Base-by-base conservation (phyloP, 2,797 vertebrate species). In the Hydrocynus forskahlii region DNA sequence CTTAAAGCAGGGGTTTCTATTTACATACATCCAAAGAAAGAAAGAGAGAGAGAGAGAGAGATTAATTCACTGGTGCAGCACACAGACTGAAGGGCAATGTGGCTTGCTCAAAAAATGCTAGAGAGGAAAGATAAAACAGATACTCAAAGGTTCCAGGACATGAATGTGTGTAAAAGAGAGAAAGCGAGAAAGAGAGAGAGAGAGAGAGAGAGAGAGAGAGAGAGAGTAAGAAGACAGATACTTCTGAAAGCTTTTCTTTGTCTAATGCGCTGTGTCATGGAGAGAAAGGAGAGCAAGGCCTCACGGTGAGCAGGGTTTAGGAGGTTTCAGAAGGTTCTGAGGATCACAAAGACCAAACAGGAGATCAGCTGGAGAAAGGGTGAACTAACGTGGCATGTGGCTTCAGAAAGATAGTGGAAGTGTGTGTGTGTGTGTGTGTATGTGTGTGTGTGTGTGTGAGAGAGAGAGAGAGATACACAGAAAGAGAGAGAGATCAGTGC, bases 1-100 rank as follows among this genome's bases (percentile, higher is more conserved):
- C 71, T 74, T 59, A 67, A 73, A 76, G 73, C 75, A 75, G 45
- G 48, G 78, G 73, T 45, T 79, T 52, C 35, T 67, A 68, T 62
- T 59, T 59, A 76, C 52, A 55, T 40, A 76, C 35, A 72, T 23
- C 69, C 13, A 57, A 40, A 69, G 59, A 23, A 21, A 25, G 45
- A 21, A 17, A 62, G 23, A 72, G n/a, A 29, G 48, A 9, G 59
- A 57, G n/a, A n/a, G n/a, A n/a, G n/a, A n/a, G n/a, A n/a, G n/a
- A n/a, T n/a, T n/a, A n/a, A n/a, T n/a, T n/a, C n/a, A n/a, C n/a
- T n/a, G n/a, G n/a, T n/a, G n/a, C n/a, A n/a, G n/a, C n/a, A n/a
- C n/a, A n/a, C n/a, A n/a, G n/a, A n/a, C n/a, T n/a, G n/a, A n/a
- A n/a, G n/a, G n/a, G n/a, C n/a, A n/a, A n/a, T n/a, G n/a, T n/a